Conservation (phyloP, 2,113 vertebrate species). For the Lepus timidus region DNA sequence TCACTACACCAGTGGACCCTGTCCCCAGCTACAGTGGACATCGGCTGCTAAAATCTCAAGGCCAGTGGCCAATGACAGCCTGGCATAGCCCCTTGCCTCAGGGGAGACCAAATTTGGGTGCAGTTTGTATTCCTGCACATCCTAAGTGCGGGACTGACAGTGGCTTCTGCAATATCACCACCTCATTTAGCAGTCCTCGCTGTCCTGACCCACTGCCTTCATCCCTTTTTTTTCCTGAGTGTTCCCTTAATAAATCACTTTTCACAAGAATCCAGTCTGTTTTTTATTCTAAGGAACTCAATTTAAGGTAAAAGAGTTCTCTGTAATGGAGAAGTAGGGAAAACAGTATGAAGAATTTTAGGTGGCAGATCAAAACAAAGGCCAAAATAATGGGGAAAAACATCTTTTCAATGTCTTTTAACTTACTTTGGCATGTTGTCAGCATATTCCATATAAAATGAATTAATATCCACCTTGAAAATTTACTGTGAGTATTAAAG, state of each 20-base stretch:
- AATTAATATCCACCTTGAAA: neutral
- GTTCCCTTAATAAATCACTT: neutral
- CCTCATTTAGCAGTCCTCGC: neutral
- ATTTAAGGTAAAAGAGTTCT: neutral
- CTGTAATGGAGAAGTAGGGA: neutral
- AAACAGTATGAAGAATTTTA: constrained; percentile 10
- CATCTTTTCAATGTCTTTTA: neutral
- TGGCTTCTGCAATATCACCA: neutral
- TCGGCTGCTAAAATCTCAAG: neutral
- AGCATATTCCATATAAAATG: neutral
- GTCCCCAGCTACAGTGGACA: neutral
- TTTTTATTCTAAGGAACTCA: neutral
- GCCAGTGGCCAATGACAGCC: neutral
- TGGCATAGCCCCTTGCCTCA: neutral
- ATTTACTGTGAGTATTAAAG: neutral
- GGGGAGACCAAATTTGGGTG: neutral
- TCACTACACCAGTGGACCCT: neutral
- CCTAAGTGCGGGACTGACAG: no score
- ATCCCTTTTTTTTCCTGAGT: neutral
- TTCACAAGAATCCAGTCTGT: neutral
- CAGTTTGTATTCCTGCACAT: neutral
- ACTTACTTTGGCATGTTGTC: neutral
- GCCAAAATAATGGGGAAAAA: neutral
- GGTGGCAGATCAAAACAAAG: neutral
- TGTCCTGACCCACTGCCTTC: neutral